These are phyloP conservation scores for Panurus biarmicus DNA, from an alignment of 2,113 vertebrate species.

Conservation along the genomic window DNA sequence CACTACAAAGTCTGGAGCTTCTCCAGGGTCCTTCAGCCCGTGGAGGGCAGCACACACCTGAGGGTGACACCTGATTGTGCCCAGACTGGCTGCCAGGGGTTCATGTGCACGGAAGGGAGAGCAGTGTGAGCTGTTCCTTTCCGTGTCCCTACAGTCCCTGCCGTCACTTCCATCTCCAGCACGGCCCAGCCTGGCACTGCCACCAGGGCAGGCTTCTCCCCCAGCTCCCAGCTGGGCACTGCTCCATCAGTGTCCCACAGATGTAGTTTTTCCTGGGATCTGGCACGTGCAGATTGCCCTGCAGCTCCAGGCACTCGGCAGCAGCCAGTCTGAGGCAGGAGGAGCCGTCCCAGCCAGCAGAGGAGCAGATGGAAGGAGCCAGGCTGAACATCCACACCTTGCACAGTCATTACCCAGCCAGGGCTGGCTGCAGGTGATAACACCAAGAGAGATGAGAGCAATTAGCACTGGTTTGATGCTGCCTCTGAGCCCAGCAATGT, in stretches of 20 bases:
- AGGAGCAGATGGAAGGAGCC: constrained; percentile 5
- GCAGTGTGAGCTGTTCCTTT: background rate
- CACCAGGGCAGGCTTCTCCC: background rate
- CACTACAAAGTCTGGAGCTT: background rate
- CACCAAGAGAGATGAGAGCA: background rate
- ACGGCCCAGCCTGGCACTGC: background rate
- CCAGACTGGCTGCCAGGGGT: background rate
- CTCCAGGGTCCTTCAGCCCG: background rate
- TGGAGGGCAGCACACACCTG: background rate
- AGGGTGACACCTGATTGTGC: background rate
- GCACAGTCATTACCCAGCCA: background rate
- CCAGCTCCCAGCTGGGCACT: background rate
- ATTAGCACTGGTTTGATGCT: background rate
- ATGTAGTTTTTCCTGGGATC: background rate
- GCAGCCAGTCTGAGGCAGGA: background rate
- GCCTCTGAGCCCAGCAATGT: background rate
- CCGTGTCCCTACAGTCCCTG: background rate
- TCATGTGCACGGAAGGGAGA: background rate
- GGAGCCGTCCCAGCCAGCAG: background rate
- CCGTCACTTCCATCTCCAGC: background rate
- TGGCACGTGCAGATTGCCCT: background rate
- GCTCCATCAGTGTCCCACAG: background rate
- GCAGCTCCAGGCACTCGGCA: background rate
- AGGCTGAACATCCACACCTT: background rate
- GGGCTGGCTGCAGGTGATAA: background rate